Base-by-base conservation (phyloP, 2,888 invertebrate species). In the Meiosimyza platycephala region DNA sequence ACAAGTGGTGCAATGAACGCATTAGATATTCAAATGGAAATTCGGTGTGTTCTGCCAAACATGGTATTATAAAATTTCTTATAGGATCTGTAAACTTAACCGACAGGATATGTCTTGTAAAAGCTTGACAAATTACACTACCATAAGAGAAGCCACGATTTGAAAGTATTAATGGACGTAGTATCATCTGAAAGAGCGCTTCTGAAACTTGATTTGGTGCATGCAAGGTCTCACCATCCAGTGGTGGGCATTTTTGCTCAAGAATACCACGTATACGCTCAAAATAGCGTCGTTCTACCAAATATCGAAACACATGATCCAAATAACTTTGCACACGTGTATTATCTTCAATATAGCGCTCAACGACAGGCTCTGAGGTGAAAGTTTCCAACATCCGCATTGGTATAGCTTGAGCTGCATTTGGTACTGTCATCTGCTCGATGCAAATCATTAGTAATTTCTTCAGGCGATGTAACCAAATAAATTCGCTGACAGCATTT, bases 311-410 rank as follows among this genome's bases (percentile, higher is more conserved):
- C 12, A 88, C 81, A 12, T 80, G 74, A 48, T 84, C 82, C 76
- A 87, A 78, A 78, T 86, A 88, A 57, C 76, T 80, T 22, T 82
- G 81, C 67, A 87, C 77, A 50, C 82, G 65, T 15, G 79, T 74
- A 33, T 85, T 82, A 54, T 85, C 83, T 75, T 83, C 83, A 63
- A 85, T 82, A 69, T 79, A 84, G 15, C 85, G 82, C 72, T 86
- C 85, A 7, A 85, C 82, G 1, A 81, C 78, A 1, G 86, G 87
- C 67, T 87, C 88, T 74, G 91, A 89, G 12, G 94, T 92, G 80
- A 93, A 94, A 40, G 93, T 91, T 84, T 95, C 94, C 81, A 96
- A 87, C 88, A 94, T 92, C 80, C 95, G 90, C 74, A 96, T 88
- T 6, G 94, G 93, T 69, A 94, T 91, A 28, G 94, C 93, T 76